These are phyloP conservation scores for Mus caroli DNA, from an alignment of 2,797 vertebrate genomes.

Conservation along the genomic window DNA sequence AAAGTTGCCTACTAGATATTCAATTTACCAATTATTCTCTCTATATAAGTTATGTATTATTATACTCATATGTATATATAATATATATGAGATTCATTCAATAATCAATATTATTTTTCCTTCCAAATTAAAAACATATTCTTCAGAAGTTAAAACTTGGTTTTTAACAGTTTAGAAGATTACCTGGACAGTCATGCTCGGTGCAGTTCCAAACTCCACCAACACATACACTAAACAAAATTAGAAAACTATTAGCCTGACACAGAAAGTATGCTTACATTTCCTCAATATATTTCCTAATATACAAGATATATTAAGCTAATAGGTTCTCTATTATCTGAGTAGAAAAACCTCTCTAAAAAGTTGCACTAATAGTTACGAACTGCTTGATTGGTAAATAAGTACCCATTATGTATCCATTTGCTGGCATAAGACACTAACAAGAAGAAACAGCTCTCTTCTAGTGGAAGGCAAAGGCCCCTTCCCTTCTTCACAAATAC, in stretches of 20 bases:
- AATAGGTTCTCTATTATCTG: conserved; percentile 48
- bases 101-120: background rate
- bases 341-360: conserved; percentile 28
- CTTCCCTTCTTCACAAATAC: background rate
- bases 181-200: conserved; percentile 97
- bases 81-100: background rate
- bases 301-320: background rate
- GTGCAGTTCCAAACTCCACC: conserved; percentile 99
- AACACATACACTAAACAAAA: conserved; percentile 92
- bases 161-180: conserved; percentile 51
- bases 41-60: background rate
- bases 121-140: background rate
- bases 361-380: conserved; percentile 36
- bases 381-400: background rate
- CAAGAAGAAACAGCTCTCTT: background rate
- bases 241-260: conserved; percentile 62
- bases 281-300: conserved; percentile 16
- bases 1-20: background rate
- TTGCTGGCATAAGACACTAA: background rate
- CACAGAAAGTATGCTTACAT: background rate
- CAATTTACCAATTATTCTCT: conserved; percentile 47
- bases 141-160: background rate
- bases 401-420: background rate
- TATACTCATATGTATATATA: background rate
- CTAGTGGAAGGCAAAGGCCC: conserved; percentile 27